Conservation (phyloP, 2,888 invertebrate species). For the Eupithecia insigniata region DNA sequence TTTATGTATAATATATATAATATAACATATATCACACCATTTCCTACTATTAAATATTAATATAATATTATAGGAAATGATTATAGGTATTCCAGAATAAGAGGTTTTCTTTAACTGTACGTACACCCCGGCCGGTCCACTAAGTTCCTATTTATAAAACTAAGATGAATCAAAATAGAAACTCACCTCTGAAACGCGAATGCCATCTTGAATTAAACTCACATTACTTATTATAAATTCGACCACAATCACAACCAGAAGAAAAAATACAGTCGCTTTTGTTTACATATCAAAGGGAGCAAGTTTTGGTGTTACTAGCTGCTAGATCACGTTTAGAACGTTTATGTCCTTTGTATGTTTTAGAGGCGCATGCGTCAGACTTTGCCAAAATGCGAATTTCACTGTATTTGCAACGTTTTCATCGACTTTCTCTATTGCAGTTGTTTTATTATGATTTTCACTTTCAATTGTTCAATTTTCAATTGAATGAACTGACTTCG, state of each 20-base stretch:
- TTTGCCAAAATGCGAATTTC: constrained; percentile 60
- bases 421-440: constrained; percentile 63
- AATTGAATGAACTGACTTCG: background rate
- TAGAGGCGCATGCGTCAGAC: constrained; percentile 64
- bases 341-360: constrained; percentile 46
- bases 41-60: too few species aligned
- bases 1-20: too few species aligned
- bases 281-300: constrained; percentile 40
- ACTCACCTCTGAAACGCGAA: background rate
- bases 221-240: constrained; percentile 8
- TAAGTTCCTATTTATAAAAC: background rate
- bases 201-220: background rate
- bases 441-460: constrained; percentile 25
- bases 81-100: too few species aligned
- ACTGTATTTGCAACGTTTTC: constrained; percentile 66
- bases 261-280: constrained; percentile 23
- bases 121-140: too few species aligned
- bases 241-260: constrained; percentile 24
- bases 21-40: too few species aligned
- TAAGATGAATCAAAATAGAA: background rate
- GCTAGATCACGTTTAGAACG: constrained; percentile 48
- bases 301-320: constrained; percentile 32
- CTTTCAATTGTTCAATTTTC: constrained; percentile 17
- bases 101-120: too few species aligned
- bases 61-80: too few species aligned